Evolutionary conservation across 1,140 invertebrate genomes (phyloP), one percentile per base, ranked within the genome.

Genomic region (Acromyrmex charruanus): DNA sequence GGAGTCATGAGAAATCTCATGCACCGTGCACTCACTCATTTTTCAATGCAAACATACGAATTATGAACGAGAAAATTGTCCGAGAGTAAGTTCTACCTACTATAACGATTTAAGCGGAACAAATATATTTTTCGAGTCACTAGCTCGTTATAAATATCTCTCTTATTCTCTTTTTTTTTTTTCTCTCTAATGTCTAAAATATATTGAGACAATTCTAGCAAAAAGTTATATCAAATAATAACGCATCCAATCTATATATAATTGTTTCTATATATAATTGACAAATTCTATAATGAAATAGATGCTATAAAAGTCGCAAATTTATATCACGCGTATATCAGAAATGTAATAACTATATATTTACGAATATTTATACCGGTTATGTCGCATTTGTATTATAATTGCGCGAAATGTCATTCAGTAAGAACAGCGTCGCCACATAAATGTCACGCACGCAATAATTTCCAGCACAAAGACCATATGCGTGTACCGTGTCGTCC

Each of bases 1-100:
- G 55, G 51, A 84, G 80, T 75, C 80, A 84, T 84, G 80, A 84
- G 80, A 84, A 84, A 84, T 75, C 80, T 75, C 80, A 84, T 74
- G 69, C 80, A 84, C 39, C 69, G 80, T 75, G 69, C 80, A 84
- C 80, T 84, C 55, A 55, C 39, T 84, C 80, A 84, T 84, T 84
- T 84, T 75, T 84, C 80, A 84, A 84, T 75, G 80, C 69, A 84
- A 84, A 84, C 80, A 84, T 55, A 84, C 69, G 55, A 84, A 84
- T 84, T 84, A 84, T 39, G 80, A 84, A 84, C 69, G 39, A 84
- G 69, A 74, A 82, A 82, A 82, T 82, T 75, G 69, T 58, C 25
- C 25, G 71, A 61, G 80, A 35, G 18, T n/a, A 28, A 61, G 58
- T 51, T 31, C 44, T 75, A 5, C 69, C 39, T 61, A 25, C 39